Conservation (phyloP, 1,140 invertebrate genomes). For the Drosophila athabasca region DNA sequence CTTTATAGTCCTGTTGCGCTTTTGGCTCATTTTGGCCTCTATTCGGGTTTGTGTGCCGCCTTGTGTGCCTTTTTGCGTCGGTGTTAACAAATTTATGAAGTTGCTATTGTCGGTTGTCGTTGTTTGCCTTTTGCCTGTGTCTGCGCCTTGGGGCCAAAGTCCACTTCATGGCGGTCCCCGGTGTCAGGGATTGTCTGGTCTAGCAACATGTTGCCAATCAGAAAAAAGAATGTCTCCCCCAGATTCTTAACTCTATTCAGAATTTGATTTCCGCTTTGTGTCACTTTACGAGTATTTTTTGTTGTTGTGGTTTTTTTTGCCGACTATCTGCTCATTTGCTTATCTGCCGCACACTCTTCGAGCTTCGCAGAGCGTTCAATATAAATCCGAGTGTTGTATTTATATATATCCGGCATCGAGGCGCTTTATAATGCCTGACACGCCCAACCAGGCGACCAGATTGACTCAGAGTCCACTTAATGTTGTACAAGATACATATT, state of each 20-base stretch:
- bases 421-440: slow-evolving; percentile 42
- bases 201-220: slow-evolving; percentile 38
- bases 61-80: slow-evolving; percentile 29
- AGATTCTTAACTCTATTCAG: slow-evolving; percentile 48
- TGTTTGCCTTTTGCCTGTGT: slow-evolving; percentile 36
- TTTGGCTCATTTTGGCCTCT: slow-evolving; percentile 41
- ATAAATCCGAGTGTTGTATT: slow-evolving; percentile 8
- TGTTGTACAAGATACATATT: slow-evolving; percentile 1
- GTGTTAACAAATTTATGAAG: slow-evolving; percentile 61
- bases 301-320: slow-evolving; percentile 34
- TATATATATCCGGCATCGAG: slow-evolving; percentile 47
- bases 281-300: slow-evolving; percentile 38
- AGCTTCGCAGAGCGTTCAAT: slow-evolving; percentile 44
- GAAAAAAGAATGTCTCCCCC: slow-evolving; percentile 11
- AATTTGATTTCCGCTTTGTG: slow-evolving; percentile 57
- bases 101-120: slow-evolving; percentile 27
- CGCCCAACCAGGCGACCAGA: slow-evolving; percentile 28
- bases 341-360: slow-evolving; percentile 47
- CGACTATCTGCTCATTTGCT: slow-evolving; percentile 50
- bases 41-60: neutral
- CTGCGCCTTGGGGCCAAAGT: slow-evolving; percentile 50
- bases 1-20: slow-evolving; percentile 61
- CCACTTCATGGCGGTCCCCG: slow-evolving; percentile 56
- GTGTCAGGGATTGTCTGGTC: slow-evolving; percentile 42
- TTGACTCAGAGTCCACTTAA: slow-evolving; percentile 17